Evolutionary conservation across 2,113 vertebrate genomes (phyloP), one percentile per base, ranked within the genome.

Genomic region (Arvicanthis niloticus): DNA sequence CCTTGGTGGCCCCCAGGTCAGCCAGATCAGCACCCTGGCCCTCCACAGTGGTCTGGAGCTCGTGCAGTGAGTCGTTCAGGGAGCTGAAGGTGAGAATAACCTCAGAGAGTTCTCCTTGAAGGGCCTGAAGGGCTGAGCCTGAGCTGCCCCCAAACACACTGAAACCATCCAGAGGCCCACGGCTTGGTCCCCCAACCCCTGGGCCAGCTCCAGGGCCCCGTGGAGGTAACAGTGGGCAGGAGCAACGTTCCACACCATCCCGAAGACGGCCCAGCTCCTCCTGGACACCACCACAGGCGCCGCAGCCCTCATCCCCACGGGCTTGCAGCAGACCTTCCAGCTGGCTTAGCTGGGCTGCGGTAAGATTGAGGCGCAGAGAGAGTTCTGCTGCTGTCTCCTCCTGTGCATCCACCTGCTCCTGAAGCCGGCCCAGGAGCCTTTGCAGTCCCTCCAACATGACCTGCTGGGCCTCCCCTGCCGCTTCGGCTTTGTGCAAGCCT

Each of bases 1-100:
- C 98, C 76, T 99, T 99, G 92, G 98, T 97, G 72, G 97, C 93
- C 37, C 96, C 98, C 96, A 99, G 96, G 85, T 99, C 98, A 1
- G 97, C 98, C 75, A 99, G 97, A 0, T 98, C 98, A 13, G 98
- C 97, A 0, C 98, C 98, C 40, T 99, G 99, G 81, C 98, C 98
- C 34, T 99, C 98, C 58, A 99, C 97, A 0, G 98, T 98, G 37
- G 98, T 98, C 93, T 99, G 99, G 73, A 99, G 99, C 56, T 98
- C 98, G 10, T 99, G 99, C 94, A 99, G 92, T 0, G 99, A 99
- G 95, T 99, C 97, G 29, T 99, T 99, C 68, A 99, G 98, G 56
- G 99, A 98, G 65, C 97, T 98, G 85, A 99, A 99, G 16, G 97
- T 98, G n/a, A 98, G 75, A 40, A 98, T 98, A 6, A 99, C 98